Percentiles rank a stretch among this genome's conserved stretches.
Evolutionary conservation across 2,888 invertebrate genomes (phyloP).

Genomic region (Temnothorax ravouxi): DNA sequence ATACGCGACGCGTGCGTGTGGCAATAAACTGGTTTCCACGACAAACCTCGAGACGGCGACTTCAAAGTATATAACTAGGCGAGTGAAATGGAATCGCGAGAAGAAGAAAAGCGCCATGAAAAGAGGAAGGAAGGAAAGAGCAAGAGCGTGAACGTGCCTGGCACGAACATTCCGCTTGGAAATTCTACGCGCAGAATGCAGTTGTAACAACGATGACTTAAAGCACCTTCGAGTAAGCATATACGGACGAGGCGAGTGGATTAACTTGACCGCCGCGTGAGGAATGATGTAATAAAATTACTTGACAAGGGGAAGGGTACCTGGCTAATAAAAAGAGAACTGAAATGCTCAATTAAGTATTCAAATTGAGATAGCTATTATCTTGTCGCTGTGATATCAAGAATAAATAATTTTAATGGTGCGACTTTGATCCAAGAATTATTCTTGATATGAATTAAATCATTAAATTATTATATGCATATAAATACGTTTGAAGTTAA

Average conservation of each 20-base stretch:
- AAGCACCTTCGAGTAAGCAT: conserved; percentile 52
- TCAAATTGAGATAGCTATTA: conserved; percentile 17
- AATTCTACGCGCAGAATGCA: conserved; percentile 66
- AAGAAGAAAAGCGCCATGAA: conserved; percentile 28
- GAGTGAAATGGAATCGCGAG: conserved; percentile 13
- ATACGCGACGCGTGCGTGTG: conserved; percentile 19
- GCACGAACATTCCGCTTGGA: conserved; percentile 62
- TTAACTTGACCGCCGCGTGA: conserved; percentile 27
- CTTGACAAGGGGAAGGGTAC: not conserved
- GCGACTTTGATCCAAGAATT: not conserved
- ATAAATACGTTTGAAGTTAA: not conserved
- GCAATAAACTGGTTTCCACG: conserved; percentile 69
- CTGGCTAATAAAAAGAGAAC: not conserved
- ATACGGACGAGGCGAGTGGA: conserved; percentile 22
- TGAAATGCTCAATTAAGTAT: conserved; percentile 14
- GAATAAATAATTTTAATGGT: not conserved
- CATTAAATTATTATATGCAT: not conserved
- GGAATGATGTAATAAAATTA: conserved; percentile 36
- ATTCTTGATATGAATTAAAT: not conserved
- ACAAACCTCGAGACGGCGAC: conserved; percentile 57
- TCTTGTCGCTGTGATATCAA: not conserved
- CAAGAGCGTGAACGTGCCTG: conserved; percentile 53
- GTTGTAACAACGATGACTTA: conserved; percentile 63
- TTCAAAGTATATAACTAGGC: conserved; percentile 63
- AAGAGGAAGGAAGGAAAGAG: conserved; percentile 38